Base-by-base conservation (phyloP, 2,113 vertebrate genomes). In the Hyperoodon ampullatus region DNA sequence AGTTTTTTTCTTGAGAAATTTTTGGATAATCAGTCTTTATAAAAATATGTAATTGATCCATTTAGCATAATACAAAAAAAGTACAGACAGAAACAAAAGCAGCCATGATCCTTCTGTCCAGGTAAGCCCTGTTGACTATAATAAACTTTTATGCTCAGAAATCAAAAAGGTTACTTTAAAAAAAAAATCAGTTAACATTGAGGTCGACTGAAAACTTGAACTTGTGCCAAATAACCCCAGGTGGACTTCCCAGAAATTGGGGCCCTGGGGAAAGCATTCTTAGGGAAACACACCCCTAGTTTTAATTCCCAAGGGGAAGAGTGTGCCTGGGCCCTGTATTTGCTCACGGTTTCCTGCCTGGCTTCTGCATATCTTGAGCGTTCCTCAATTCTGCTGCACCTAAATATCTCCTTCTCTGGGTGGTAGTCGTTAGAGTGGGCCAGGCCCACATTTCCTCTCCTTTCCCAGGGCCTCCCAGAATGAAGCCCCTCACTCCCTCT, bases 401-500 rank as follows among this genome's bases (percentile, higher is more conserved):
- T 81, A 80, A 77, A 30, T 75, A n/a, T 35, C 53, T 50, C 74
- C 66, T 80, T 93, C 68, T 84, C 78, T 70, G 24, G 4, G 23
- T 55, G 13, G 14, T 35, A 6, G 16, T 23, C 33, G 15, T 39
- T 14, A 63, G 47, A 3, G 10, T 14, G 9, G n/a, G 5, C 63
- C 74, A 83, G 7, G 4, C 26, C 72, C 12, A 0, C 0, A 6
- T 74, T 71, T 53, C 24, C 0, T 0, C 2, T 89, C 53, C 30
- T 72, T 30, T 42, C 55, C 18, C 1, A 14, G 10, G 66, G 19
- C 3, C 50, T 88, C 60, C 94, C 78, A 58, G 93, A 93, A 60
- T 12, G 28, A n/a, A 86, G 81, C n/a, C 21, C 12, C 66, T 28
- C 28, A 39, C 63, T 50, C 65, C 63, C 7, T 83, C 16, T 82